Evolutionary conservation across 2,113 vertebrate genomes (phyloP).

Genomic region (Labrus mixtus): DNA sequence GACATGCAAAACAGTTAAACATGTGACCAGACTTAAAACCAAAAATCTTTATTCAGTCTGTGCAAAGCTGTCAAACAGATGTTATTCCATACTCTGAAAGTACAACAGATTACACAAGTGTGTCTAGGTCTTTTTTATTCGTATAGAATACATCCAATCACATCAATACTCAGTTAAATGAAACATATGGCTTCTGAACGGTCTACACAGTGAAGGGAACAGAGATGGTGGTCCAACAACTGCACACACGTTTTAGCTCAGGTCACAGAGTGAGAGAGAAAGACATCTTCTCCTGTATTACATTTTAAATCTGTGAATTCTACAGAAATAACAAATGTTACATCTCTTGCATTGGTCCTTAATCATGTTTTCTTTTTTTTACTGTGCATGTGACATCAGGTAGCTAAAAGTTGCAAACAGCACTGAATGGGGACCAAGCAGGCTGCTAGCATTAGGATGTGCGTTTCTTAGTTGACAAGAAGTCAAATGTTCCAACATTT

Average conservation of each 20-base stretch:
- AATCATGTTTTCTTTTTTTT: conserved; percentile 1
- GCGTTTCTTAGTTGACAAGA: not conserved
- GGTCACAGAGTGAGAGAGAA: conserved; percentile 24
- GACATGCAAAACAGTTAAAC: not conserved
- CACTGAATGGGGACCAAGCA: not conserved
- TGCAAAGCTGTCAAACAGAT: conserved; percentile 76
- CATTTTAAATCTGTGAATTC: conserved; percentile 33
- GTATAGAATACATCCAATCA: conserved; percentile 76
- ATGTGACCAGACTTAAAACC: conserved; percentile 41
- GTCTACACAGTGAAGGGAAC: conserved; percentile 56
- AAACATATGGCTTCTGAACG: conserved; percentile 69
- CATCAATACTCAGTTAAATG: conserved; percentile 72
- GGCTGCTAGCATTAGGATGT: not conserved
- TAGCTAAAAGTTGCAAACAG: conserved; percentile 11
- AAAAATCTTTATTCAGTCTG: conserved; percentile 81
- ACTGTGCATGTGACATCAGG: conserved; percentile 27
- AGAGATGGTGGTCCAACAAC: conserved; percentile 32
- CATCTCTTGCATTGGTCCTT: conserved; percentile 75
- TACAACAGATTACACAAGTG: conserved; percentile 70
- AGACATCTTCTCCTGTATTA: conserved; percentile 1
- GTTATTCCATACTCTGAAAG: conserved; percentile 41
- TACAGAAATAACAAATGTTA: conserved; percentile 42
- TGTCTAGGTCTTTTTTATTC: conserved; percentile 52
- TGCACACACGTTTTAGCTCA: conserved; percentile 32
- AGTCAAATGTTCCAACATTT: too few species aligned